A percentile compares a stretch with the other conserved stretches of the same genome.
Conservation (phyloP, 2,888 invertebrate genomes). For the Hirtodrosophila cameraria region DNA sequence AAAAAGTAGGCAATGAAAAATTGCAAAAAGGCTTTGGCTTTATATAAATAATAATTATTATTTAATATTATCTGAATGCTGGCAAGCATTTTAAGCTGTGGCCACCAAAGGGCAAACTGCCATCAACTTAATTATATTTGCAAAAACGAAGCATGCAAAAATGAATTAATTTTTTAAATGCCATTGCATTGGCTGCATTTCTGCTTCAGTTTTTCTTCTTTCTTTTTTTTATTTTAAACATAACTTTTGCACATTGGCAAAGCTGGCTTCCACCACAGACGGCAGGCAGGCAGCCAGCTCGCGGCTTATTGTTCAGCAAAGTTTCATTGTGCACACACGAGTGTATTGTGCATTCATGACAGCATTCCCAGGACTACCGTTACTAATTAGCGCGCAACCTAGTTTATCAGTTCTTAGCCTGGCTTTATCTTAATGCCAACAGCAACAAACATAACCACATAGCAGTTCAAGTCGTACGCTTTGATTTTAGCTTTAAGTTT, state of each 20-base stretch:
- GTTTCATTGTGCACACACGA: slow-evolving; percentile 54
- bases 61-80: slow-evolving; percentile 13
- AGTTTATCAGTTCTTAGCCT: slow-evolving; percentile 74
- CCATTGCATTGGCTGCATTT: not conserved
- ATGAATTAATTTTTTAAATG: slow-evolving; percentile 13
- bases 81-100: slow-evolving; percentile 6
- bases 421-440: slow-evolving; percentile 33
- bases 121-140: slow-evolving; percentile 18
- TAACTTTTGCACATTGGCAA: slow-evolving; percentile 1
- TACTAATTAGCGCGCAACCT: slow-evolving; percentile 75
- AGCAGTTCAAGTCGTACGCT: slow-evolving; percentile 9
- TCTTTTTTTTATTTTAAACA: slow-evolving; percentile 1
- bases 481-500: slow-evolving; percentile 55
- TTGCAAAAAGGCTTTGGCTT: slow-evolving; percentile 2
- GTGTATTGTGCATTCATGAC: slow-evolving; percentile 61
- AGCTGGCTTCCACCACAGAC: slow-evolving; percentile 18
- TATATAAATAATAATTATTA: slow-evolving; percentile 22
- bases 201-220: not conserved
- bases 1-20: slow-evolving; percentile 59
- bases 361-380: slow-evolving; percentile 66
- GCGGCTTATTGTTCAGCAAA: slow-evolving; percentile 48
- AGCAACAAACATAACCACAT: not conserved
- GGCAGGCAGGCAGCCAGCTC: too few species aligned
- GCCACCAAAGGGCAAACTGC: slow-evolving; percentile 10
- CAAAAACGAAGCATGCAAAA: slow-evolving; percentile 14